Base-by-base conservation (phyloP, 2,797 vertebrate genomes). In the Leucoraja ocellata region DNA sequence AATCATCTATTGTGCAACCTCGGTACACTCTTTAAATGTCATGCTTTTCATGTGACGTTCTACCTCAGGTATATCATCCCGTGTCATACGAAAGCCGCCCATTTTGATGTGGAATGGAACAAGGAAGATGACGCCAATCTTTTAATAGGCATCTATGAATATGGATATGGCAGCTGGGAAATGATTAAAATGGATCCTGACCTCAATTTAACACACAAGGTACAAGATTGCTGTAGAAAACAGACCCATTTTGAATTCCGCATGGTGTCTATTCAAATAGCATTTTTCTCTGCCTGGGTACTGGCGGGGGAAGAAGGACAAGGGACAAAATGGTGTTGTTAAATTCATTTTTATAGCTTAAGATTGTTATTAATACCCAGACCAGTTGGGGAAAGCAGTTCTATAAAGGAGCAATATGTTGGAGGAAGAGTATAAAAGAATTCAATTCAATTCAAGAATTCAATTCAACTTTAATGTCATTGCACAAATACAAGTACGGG, bases 151-250 rank as follows among this genome's bases (percentile, higher is more conserved):
- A 99, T 99, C 95, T 99, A 99, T 58, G 99, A 99, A 94, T 99
- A 99, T 91, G 99, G 99, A 0, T 99, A 99, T 90, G 99, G 99
- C 94, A 99, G 98, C 96, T 99, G 99, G 99, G 99, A 99, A 96
- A 99, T 99, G 98, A 99, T 99, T 95, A 99, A 99, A 96, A 99
- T 99, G 99, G 98, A 99, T 94, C 99, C 99, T 6, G 98, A 99
- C 95, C 98, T 99, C 94, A 99, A 98, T 94, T 97, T 99, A 94
- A 99, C 99, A 93, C 98, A 99, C 94, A 99, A 99, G 97, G 99
- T 98, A 95, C 91, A 76, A 76, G 13, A 76, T 76, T 74, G 23
- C 16, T 28, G 79, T 4, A 9, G 79, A 81, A 54, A 81, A 54
- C 54, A 25, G 54, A 61, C 23, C 28, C 8, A 86, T n/a, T 86